Conservation (phyloP, 2,888 invertebrate species). For the Noctua fimbriata region DNA sequence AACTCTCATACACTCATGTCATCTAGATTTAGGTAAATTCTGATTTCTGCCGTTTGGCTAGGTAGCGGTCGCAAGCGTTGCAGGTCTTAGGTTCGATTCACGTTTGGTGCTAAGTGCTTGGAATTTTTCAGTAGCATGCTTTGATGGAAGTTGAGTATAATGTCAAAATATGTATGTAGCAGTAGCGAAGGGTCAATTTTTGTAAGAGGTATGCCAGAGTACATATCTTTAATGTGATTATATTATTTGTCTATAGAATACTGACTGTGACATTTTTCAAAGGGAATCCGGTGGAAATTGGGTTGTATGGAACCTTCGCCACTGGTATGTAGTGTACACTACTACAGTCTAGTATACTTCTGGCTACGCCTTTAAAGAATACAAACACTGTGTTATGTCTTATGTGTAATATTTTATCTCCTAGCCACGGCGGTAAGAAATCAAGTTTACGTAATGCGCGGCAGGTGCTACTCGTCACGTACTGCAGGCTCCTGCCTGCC, state of each 20-base stretch:
- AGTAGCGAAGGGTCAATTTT: too few species aligned
- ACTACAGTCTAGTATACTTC: not conserved
- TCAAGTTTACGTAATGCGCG: constrained; percentile 25
- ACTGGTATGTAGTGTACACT: not conserved
- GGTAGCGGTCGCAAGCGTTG: not conserved
- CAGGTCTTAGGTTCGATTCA: not conserved
- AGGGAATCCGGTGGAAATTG: too few species aligned
- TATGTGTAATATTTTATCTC: constrained; percentile 15
- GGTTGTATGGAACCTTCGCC: too few species aligned
- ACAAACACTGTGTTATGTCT: not conserved
- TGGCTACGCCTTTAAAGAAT: not conserved
- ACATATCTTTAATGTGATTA: too few species aligned
- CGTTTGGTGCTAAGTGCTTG: not conserved
- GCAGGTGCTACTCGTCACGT: constrained; percentile 29
- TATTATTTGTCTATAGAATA: too few species aligned
- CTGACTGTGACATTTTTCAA: too few species aligned
- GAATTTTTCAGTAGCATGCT: not conserved
- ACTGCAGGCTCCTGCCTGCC: not conserved
- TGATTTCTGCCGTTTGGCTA: not conserved
- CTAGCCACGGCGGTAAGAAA: constrained; percentile 6
- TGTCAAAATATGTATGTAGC: too few species aligned
- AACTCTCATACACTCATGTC: not conserved
- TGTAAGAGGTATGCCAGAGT: too few species aligned
- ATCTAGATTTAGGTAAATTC: not conserved
- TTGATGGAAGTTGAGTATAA: too few species aligned